phyloP scores from a whole-genome alignment of 2,113 vertebrate species.

The Tursiops truncatus region DNA sequence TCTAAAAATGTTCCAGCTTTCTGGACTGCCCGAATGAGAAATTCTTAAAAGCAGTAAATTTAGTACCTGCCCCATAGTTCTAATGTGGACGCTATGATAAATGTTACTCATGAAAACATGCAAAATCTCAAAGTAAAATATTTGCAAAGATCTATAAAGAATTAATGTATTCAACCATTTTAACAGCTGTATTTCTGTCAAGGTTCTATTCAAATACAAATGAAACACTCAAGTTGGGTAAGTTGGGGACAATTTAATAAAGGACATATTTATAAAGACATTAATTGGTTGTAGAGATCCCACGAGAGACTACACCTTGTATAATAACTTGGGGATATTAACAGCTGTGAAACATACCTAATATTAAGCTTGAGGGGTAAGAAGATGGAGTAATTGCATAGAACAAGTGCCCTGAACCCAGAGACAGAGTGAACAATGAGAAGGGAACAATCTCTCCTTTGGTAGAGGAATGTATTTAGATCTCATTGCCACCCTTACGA shows the following conservation, averaged over 20 bases:
- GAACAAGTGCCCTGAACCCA: neutral
- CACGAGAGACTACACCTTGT: neutral
- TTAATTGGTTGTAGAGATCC: neutral
- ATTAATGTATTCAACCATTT: neutral
- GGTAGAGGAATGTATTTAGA: neutral
- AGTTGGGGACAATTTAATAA: neutral
- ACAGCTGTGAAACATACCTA: neutral
- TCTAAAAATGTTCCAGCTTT: neutral
- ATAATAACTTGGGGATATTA: neutral
- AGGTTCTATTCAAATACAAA: neutral
- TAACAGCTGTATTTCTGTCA: neutral
- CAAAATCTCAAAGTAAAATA: neutral
- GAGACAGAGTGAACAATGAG: neutral
- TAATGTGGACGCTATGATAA: neutral
- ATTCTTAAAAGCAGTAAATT: neutral
- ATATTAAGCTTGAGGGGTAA: neutral
- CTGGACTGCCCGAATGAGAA: neutral
- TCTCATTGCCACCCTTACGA: neutral
- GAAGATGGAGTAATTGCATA: neutral
- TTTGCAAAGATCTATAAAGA: neutral
- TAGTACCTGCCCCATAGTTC: neutral
- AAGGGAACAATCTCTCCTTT: neutral
- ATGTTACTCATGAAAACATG: neutral
- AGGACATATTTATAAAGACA: neutral
- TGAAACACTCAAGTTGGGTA: neutral